A percentile compares a stretch with the other conserved stretches of the same genome.
phyloP scores from a whole-genome alignment of 2,888 invertebrate species.

The Brenthis ino region DNA sequence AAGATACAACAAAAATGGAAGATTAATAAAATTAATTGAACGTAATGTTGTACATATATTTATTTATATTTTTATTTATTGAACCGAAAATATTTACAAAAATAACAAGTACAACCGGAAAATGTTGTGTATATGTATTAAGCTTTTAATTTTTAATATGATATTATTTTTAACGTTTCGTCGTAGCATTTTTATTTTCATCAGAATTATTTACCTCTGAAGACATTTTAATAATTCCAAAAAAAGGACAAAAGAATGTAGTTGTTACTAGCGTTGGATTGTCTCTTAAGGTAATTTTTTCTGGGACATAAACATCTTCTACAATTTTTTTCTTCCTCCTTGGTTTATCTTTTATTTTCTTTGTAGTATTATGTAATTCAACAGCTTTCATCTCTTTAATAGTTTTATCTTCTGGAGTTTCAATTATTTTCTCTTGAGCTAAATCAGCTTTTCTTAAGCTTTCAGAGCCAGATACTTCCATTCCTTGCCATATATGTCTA shows the following conservation, averaged over 20 bases:
- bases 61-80: too few species aligned
- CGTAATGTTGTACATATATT: too few species aligned
- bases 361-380: constrained; percentile 3
- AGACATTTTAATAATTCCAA: constrained; percentile 61
- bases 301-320: constrained; percentile 23
- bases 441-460: constrained; percentile 48
- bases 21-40: neutral
- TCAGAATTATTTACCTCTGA: constrained; percentile 39
- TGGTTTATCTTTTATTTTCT: constrained; percentile 30
- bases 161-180: too few species aligned
- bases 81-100: too few species aligned
- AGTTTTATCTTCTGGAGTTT: neutral
- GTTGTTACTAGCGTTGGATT: constrained; percentile 47
- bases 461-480: constrained; percentile 39
- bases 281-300: constrained; percentile 37
- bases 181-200: constrained; percentile 3
- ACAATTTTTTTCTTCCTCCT: constrained; percentile 34
- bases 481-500: constrained; percentile 60
- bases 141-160: too few species aligned
- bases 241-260: constrained; percentile 65
- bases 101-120: too few species aligned
- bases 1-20: neutral
- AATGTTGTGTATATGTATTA: too few species aligned
- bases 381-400: neutral
- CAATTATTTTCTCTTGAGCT: constrained; percentile 12